phyloP scores from a whole-genome alignment of 2,797 vertebrate genomes.

The Gallinago solitaria region DNA sequence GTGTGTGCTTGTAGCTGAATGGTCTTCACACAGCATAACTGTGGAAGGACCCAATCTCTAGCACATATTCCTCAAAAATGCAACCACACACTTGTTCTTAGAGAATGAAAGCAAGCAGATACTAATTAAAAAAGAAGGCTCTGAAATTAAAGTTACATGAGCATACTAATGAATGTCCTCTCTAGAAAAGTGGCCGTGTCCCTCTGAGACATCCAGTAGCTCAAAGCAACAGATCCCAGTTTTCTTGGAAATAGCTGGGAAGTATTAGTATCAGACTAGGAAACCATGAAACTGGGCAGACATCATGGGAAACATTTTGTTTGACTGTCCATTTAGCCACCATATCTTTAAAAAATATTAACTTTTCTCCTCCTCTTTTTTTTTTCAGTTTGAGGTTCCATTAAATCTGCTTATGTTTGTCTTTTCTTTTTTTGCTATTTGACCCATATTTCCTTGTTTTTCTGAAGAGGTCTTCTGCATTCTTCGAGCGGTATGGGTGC shows the following conservation, averaged over 20 bases:
- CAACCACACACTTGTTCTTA: not conserved
- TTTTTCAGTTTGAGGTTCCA: not conserved
- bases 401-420: not conserved
- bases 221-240: not conserved
- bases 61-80: not conserved
- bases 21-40: not conserved
- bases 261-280: not conserved
- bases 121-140: not conserved
- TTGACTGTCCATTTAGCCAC: not conserved
- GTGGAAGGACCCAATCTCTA: not conserved
- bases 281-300: not conserved
- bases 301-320: not conserved
- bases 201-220: not conserved
- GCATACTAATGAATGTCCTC: not conserved
- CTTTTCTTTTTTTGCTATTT: not conserved
- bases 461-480: not conserved
- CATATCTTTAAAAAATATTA: not conserved
- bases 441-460: not conserved
- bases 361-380: not conserved
- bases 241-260: not conserved
- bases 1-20: not conserved
- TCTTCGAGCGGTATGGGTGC: not conserved
- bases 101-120: not conserved
- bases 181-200: not conserved
- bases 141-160: not conserved